These are phyloP conservation scores for Drosophila histrio DNA, from an alignment of 2,888 invertebrate genomes.

Conservation along the genomic window DNA sequence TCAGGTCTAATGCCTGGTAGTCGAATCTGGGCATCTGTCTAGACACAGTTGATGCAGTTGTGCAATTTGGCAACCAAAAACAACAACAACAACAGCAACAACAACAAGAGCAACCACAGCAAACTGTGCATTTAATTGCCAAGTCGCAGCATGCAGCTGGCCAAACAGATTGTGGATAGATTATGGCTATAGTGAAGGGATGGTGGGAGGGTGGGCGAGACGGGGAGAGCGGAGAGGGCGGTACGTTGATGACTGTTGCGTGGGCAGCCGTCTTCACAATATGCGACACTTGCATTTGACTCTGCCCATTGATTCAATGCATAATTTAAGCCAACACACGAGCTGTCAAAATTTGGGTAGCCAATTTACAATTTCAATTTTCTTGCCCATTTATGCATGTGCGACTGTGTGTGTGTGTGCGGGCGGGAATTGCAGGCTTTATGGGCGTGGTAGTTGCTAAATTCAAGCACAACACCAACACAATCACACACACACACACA, in stretches of 20 bases:
- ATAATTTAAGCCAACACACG: constrained; percentile 46
- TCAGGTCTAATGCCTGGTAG: neutral
- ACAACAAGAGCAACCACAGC: neutral
- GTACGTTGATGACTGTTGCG: constrained; percentile 17
- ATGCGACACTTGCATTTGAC: constrained; percentile 43
- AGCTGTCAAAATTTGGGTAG: constrained; percentile 33
- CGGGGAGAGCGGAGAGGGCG: neutral
- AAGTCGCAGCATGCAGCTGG: constrained; percentile 30
- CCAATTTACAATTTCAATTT: constrained; percentile 43
- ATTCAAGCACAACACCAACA: constrained; percentile 18
- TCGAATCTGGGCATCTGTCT: constrained; percentile 8
- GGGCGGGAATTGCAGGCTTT: constrained; percentile 1
- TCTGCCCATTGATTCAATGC: constrained; percentile 32
- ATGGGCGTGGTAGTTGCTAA: constrained; percentile 33
- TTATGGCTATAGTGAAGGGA: neutral
- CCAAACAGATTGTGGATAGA: constrained; percentile 18
- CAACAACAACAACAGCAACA: neutral
- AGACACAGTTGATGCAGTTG: constrained; percentile 15
- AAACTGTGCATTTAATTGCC: constrained; percentile 20
- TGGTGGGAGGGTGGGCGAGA: neutral
- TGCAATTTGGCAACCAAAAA: constrained; percentile 17
- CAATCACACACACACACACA: neutral
- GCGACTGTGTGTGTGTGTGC: neutral
- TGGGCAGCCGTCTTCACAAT: constrained; percentile 28
- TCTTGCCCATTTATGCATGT: constrained; percentile 25